Percentiles rank a stretch among this genome's conserved stretches.
These are phyloP conservation scores for Dolomedes plantarius DNA, from an alignment of 2,888 invertebrate genomes.

Conservation along the genomic window DNA sequence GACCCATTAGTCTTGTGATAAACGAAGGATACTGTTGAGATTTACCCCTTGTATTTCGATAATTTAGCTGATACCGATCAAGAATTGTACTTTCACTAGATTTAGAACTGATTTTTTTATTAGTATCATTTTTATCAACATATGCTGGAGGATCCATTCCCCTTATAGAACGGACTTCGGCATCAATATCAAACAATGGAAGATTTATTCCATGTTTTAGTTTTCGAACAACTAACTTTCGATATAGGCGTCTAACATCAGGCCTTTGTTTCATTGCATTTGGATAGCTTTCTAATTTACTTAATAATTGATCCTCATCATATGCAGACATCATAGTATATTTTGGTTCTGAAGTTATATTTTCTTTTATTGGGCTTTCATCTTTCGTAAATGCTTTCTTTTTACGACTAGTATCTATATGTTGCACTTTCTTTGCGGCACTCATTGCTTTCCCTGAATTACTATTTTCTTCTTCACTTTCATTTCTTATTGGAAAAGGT, in stretches of 20 bases:
- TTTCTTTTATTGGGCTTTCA: constrained; percentile 34
- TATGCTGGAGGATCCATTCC: constrained; percentile 69
- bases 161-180: constrained; percentile 74
- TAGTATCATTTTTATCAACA: too few species aligned
- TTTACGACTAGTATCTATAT: constrained; percentile 50
- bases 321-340: constrained; percentile 78
- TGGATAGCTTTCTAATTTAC: constrained; percentile 74
- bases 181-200: constrained; percentile 81
- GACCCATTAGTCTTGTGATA: constrained; percentile 76
- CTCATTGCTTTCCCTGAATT: constrained; percentile 7
- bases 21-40: constrained; percentile 74
- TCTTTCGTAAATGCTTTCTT: constrained; percentile 70
- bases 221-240: constrained; percentile 81
- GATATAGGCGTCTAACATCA: constrained; percentile 78
- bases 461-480: constrained; percentile 52
- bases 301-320: constrained; percentile 79
- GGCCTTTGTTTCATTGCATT: constrained; percentile 74
- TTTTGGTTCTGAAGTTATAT: constrained; percentile 12
- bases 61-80: constrained; percentile 33
- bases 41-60: not conserved
- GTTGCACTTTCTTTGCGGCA: constrained; percentile 30
- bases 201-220: constrained; percentile 80
- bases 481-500: constrained; percentile 27
- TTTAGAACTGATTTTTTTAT: not conserved
- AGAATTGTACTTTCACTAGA: constrained; percentile 7